Evolutionary conservation across 1,140 invertebrate genomes (phyloP), one percentile per base, ranked within the genome.

Genomic region (Megathymus violae): DNA sequence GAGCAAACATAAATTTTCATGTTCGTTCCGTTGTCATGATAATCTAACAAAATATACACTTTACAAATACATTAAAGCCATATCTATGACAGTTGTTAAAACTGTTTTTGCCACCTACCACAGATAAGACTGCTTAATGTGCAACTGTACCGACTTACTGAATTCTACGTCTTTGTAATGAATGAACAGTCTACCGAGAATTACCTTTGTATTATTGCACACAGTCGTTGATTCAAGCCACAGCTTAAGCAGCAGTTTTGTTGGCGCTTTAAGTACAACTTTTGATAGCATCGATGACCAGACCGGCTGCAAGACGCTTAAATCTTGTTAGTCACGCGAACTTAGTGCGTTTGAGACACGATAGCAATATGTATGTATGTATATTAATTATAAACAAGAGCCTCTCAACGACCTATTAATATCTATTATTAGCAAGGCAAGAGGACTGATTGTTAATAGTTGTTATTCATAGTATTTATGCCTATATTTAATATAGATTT

Each of bases 281-380:
- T n/a, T 36, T 11, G 34, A 36, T 36, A 36, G 10, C 34, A 46
- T 59, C 54, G 27, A 46, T 59, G 43, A n/a, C 41, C 54, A 46
- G 31, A 27, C 41, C 14, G 43, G 41, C 54, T 59, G 41, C 25
- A 59, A 59, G 54, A 62, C 51, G 69, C 71, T 68, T 73, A 68
- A 82, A 77, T 75, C 71, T 72, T 62, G 15, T 64, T 64, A 47
- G 76, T 76, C 83, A 84, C 83, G 83, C 83, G 46, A 86, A 48
- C 36, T 43, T 40, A 43, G n/a, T n/a, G 54, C 63, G 67, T 58
- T 36, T 11, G 62, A 48, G 64, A 56, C 62, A 61, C n/a, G 64
- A 71, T 50, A 71, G 67, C 75, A 54, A 7, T 31, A 7, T 1
- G 27, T 44, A n/a, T n/a, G n/a, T n/a, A n/a, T n/a, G n/a, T 67